Evolutionary conservation across 2,797 vertebrate species (phyloP), one percentile per base, ranked within the genome.

Genomic region (Pseudocheirus occidentalis): DNA sequence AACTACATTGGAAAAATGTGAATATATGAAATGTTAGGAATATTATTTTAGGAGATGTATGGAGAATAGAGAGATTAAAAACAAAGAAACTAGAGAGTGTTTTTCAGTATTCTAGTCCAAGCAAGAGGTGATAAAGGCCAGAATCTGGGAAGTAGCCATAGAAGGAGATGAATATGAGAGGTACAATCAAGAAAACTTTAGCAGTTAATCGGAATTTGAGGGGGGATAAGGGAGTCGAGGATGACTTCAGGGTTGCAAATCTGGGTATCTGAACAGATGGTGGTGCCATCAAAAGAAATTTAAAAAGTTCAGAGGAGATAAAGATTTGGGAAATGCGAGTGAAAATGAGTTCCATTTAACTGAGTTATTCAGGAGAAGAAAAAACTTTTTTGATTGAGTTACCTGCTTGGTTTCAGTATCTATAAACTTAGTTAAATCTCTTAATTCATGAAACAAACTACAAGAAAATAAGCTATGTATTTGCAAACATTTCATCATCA

Each of bases 11-110:
- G 21, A 73, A 73, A 73, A 62, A 59, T 57, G 28, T 66, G 34
- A 66, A 66, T n/a, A 66, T n/a, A 66, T n/a, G 31, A 66, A 66
- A 66, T 66, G 4, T 66, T 40, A 73, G 62, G 34, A 73, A 73
- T 14, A 73, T 40, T 73, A 73, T 73, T 73, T 73, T 18, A 14
- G 34, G 4, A 73, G 16, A 16, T 73, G 62, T 73, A 1, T 73
- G 16, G 62, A 73, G 12, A 93, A 58, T 93, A 34, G 14, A 92
- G 24, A 57, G 92, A 95, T 31, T 40, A 40, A 92, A 94, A 95
- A 94, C 58, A 81, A 46, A 57, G 11, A 94, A 57, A 90, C 53
- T 27, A 2, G 14, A 52, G 53, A 92, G 50, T 55, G 34, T 73
- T n/a, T 73, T 73, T 40, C 16, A 73, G 14, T 62, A 34, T 73